A percentile compares a stretch with the other conserved stretches of the same genome.
phyloP scores from a whole-genome alignment of 1,140 invertebrate species.

The Nylanderia fulva region DNA sequence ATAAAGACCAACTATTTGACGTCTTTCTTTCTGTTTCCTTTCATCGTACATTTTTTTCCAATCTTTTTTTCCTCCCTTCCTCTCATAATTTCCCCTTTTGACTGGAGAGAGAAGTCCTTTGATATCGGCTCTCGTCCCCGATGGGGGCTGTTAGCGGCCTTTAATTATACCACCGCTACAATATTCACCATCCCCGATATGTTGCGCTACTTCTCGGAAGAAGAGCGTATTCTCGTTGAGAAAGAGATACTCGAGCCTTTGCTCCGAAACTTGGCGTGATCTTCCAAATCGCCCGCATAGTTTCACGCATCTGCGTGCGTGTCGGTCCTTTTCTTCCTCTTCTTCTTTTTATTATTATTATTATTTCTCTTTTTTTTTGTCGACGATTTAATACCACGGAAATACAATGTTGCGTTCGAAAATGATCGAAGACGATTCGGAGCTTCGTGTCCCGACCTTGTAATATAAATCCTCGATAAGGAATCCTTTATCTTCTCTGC shows the following conservation, averaged over 20 bases:
- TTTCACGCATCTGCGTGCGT: slow-evolving; percentile 37
- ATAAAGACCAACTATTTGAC: not conserved
- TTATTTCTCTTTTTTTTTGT: not conserved
- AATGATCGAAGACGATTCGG: not conserved
- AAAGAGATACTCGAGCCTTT: no score
- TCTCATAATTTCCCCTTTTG: slow-evolving; percentile 3
- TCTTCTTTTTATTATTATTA: slow-evolving; percentile 4
- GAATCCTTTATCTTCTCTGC: no score
- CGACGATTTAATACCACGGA: not conserved
- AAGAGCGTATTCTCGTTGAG: slow-evolving; percentile 4
- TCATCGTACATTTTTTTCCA: not conserved
- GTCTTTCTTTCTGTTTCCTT: not conserved
- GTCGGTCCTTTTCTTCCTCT: not conserved
- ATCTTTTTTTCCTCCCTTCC: not conserved
- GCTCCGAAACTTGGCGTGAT: slow-evolving; percentile 41
- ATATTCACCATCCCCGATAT: slow-evolving; percentile 3
- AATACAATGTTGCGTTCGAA: not conserved
- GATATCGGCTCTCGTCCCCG: not conserved
- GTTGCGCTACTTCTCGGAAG: slow-evolving; percentile 13
- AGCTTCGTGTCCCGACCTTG: not conserved
- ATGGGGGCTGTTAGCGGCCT: slow-evolving; percentile 19
- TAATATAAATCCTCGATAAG: slow-evolving; percentile 13
- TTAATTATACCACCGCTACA: slow-evolving; percentile 45
- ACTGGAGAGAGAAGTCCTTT: not conserved
- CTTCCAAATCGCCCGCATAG: slow-evolving; percentile 42